A percentile compares a stretch with the other conserved stretches of the same genome.
These are phyloP conservation scores for Melanotaenia maccullochi DNA, from an alignment of 2,797 vertebrate species.

Conservation along the genomic window DNA sequence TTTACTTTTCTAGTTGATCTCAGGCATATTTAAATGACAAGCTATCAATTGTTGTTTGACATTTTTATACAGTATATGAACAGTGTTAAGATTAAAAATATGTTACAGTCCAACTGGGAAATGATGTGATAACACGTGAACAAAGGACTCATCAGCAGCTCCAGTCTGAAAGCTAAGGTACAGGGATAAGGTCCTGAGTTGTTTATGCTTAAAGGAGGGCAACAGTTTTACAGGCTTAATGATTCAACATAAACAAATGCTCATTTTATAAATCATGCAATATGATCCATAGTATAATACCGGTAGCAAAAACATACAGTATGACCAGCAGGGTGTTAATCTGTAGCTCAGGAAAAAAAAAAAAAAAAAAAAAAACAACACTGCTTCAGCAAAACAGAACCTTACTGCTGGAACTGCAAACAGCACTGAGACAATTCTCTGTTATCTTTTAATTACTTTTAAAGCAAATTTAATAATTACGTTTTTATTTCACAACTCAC, in stretches of 20 bases:
- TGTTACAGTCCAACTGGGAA: too few relatives aligned
- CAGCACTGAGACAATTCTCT: neutral
- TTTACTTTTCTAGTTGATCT: too few relatives aligned
- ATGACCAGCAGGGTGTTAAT: too few relatives aligned
- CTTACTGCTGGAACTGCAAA: neutral
- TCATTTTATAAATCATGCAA: too few relatives aligned
- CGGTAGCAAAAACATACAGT: too few relatives aligned
- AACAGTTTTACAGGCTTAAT: slow-evolving; percentile 3
- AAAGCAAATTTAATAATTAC: neutral
- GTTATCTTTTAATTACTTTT: neutral
- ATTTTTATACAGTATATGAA: too few relatives aligned
- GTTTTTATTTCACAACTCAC: neutral
- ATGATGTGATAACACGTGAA: too few relatives aligned
- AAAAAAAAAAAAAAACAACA: neutral
- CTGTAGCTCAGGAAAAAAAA: too few relatives aligned
- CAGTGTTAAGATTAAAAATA: too few relatives aligned
- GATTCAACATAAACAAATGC: neutral
- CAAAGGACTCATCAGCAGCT: neutral
- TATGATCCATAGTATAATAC: too few relatives aligned
- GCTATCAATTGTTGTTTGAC: too few relatives aligned
- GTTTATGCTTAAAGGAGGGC: neutral
- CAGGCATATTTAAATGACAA: too few relatives aligned
- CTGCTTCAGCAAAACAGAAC: neutral
- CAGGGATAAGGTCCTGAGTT: neutral
- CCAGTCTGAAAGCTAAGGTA: neutral